These are phyloP conservation scores for Andrena hattorfiana DNA, from an alignment of 2,888 invertebrate species.

Conservation along the genomic window DNA sequence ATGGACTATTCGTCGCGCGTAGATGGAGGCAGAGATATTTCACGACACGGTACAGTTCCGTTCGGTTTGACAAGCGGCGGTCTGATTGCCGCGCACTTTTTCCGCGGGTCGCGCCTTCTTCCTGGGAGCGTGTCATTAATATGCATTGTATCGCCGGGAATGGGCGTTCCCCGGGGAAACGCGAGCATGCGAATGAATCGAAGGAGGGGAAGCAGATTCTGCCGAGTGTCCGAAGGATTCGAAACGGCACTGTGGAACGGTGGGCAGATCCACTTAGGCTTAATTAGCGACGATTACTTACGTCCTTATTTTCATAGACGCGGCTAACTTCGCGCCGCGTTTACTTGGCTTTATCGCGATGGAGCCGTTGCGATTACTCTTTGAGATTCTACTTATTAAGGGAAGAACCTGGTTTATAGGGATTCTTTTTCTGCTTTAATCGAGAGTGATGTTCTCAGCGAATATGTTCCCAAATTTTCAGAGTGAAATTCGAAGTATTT, in stretches of 20 bases:
- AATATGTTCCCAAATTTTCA: too few relatives aligned
- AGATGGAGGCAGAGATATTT: neutral
- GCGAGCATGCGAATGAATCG: neutral
- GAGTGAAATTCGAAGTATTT: too few relatives aligned
- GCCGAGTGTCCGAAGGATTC: neutral
- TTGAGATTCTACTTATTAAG: neutral
- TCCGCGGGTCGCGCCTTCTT: neutral
- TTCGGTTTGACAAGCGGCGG: constrained; percentile 18
- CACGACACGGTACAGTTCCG: constrained; percentile 5
- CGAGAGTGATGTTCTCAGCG: too few relatives aligned
- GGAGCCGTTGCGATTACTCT: neutral
- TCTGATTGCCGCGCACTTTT: constrained; percentile 23
- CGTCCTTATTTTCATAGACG: constrained; percentile 39
- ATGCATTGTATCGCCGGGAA: neutral
- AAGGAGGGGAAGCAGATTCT: neutral
- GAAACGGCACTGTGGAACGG: neutral
- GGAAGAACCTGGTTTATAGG: too few relatives aligned
- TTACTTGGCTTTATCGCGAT: neutral
- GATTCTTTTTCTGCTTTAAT: too few relatives aligned
- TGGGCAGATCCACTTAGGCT: constrained; percentile 33
- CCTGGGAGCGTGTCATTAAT: neutral
- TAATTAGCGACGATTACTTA: constrained; percentile 37
- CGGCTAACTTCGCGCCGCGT: neutral
- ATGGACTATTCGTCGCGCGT: constrained; percentile 12
- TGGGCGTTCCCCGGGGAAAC: neutral